Evolutionary conservation across 2,113 vertebrate species (phyloP).

Genomic region (Lipophrys pholis): DNA sequence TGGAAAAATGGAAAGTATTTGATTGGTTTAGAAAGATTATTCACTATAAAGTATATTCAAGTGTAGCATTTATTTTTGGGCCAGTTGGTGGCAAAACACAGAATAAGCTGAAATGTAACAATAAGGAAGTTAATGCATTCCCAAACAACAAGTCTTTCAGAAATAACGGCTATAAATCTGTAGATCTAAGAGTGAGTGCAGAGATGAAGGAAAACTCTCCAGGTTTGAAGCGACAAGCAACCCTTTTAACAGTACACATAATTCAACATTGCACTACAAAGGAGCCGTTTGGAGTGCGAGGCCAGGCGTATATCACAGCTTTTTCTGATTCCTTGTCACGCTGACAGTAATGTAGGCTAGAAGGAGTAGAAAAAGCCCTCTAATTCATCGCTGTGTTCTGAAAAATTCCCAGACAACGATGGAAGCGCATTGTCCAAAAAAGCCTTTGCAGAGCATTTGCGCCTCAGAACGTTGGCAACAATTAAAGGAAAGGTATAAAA

Average conservation of each 20-base stretch:
- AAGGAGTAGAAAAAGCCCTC: not conserved
- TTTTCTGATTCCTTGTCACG: not conserved
- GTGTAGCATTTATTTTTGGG: not conserved
- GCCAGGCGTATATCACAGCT: not conserved
- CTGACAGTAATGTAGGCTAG: not conserved
- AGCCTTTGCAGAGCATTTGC: slow-evolving; percentile 10
- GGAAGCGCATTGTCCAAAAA: not conserved
- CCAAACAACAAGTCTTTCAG: not conserved
- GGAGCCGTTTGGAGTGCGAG: not conserved
- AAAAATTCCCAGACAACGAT: not conserved
- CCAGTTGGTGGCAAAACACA: not conserved
- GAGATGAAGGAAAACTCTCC: not conserved
- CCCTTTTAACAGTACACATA: not conserved
- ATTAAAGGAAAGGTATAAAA: slow-evolving; percentile 1
- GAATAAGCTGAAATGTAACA: not conserved
- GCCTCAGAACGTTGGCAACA: not conserved
- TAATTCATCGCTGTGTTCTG: not conserved
- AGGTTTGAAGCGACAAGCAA: not conserved
- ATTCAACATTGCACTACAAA: not conserved
- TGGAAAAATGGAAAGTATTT: not conserved
- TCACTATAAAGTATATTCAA: not conserved
- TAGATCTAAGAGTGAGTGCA: not conserved
- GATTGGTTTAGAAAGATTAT: not conserved
- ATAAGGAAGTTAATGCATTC: not conserved
- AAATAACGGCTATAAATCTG: not conserved